Evolutionary conservation across 2,797 vertebrate genomes (phyloP).

Genomic region (Orientallactaga sibirica): DNA sequence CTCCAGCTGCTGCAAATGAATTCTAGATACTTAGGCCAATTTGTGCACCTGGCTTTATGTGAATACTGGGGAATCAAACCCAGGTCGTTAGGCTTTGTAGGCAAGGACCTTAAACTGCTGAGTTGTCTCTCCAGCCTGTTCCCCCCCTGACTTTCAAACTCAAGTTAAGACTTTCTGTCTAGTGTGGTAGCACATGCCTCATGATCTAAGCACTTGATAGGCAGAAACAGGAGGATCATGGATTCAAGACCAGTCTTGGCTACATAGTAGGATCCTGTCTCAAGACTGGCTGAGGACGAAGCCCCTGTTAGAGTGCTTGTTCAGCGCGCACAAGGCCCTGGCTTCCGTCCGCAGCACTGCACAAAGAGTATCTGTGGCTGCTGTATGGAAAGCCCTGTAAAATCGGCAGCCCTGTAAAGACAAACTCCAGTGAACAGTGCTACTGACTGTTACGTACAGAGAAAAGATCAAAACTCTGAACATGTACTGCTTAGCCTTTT

Average conservation of each 20-base stretch:
- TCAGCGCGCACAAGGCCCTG: neutral
- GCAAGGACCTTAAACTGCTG: no score
- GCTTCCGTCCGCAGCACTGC: no score
- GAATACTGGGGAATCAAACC: no score
- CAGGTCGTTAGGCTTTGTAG: no score
- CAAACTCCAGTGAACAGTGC: neutral
- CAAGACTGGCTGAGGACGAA: neutral
- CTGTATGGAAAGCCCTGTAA: neutral
- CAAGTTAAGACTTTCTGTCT: conserved; percentile 17
- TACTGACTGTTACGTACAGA: neutral
- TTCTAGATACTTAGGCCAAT: no score
- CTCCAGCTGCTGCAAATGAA: no score
- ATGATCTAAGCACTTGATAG: neutral
- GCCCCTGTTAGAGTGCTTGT: neutral
- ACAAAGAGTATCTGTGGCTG: neutral
- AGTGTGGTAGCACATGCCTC: neutral
- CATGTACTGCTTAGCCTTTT: conserved; percentile 15
- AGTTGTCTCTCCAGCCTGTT: no score
- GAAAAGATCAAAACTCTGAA: conserved; percentile 48
- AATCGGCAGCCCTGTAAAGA: conserved; percentile 29
- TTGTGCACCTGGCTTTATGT: no score
- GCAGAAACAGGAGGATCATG: neutral
- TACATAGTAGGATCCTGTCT: neutral
- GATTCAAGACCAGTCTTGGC: no score
- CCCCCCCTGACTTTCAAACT: conserved; percentile 55